A percentile compares a stretch with the other conserved stretches of the same genome.
phyloP scores from a whole-genome alignment of 23 tunicate species.

The Phallusia fumigata region DNA sequence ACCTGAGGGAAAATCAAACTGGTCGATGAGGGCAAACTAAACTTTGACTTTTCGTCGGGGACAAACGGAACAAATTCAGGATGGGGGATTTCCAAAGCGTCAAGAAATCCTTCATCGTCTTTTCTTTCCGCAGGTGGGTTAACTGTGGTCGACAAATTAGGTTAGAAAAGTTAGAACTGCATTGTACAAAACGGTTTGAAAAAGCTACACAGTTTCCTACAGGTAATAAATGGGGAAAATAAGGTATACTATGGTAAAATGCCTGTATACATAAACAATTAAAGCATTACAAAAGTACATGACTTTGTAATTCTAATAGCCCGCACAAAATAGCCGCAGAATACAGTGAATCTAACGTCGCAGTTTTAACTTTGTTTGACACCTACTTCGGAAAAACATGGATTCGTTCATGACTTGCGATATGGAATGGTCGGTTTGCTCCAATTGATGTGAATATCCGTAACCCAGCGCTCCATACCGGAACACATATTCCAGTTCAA shows the following conservation, averaged over 20 bases:
- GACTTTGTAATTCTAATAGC: too few species aligned
- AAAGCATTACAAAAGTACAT: too few species aligned
- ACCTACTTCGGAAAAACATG: conserved; percentile 59
- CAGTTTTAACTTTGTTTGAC: too few species aligned
- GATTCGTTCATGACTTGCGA: conserved; percentile 58
- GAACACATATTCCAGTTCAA: conserved; percentile 59
- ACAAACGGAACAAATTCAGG: conserved; percentile 37
- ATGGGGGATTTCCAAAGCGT: conserved; percentile 20
- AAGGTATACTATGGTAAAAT: too few species aligned
- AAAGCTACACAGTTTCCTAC: too few species aligned
- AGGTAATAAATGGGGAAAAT: too few species aligned
- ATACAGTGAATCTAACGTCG: too few species aligned
- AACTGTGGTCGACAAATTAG: too few species aligned
- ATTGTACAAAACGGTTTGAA: too few species aligned
- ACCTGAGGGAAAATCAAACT: conserved; percentile 13
- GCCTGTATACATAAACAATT: too few species aligned
- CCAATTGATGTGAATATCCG: conserved; percentile 81
- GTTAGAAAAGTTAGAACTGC: too few species aligned
- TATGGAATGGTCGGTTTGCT: conserved; percentile 35
- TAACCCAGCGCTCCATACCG: conserved; percentile 80
- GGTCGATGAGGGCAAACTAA: conserved; percentile 1
- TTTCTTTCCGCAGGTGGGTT: conserved; percentile 33
- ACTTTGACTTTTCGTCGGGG: not conserved
- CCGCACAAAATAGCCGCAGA: too few species aligned
- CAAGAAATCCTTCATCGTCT: conserved; percentile 61